phyloP scores from a whole-genome alignment of 2,113 vertebrate species.

The Alectura lathami region DNA sequence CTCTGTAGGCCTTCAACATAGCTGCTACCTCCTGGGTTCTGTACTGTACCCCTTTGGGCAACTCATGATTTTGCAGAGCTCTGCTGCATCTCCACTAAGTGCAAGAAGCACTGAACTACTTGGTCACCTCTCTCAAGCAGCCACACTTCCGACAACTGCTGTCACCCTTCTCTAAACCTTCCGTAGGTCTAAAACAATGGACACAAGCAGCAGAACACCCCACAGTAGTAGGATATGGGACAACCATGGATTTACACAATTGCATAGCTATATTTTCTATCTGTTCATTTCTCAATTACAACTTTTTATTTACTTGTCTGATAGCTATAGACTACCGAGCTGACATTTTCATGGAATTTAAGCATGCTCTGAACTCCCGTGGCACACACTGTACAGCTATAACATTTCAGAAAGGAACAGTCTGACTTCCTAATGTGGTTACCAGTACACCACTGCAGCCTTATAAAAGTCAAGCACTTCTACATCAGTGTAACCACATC shows the following conservation, averaged over 20 bases:
- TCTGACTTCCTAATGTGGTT: neutral
- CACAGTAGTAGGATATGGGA: neutral
- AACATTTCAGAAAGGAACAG: neutral
- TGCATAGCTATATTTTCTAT: neutral
- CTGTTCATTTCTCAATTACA: neutral
- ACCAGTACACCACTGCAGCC: neutral
- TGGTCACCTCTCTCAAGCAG: neutral
- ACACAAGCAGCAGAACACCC: neutral
- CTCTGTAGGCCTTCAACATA: neutral
- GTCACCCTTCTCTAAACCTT: neutral
- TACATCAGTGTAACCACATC: rapidly evolving
- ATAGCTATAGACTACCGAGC: neutral
- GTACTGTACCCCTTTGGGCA: neutral
- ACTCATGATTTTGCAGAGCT: neutral
- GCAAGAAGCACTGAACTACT: neutral
- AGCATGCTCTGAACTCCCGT: neutral
- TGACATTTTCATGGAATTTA: neutral
- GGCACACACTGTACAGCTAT: neutral
- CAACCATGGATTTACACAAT: neutral
- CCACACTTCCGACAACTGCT: neutral
- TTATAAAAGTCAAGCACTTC: neutral
- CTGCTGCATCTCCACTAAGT: neutral
- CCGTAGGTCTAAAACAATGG: neutral
- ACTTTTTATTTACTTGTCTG: neutral
- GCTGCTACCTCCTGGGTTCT: neutral